phyloP scores from a whole-genome alignment of 2,888 invertebrate species.

The Apamea sordens region DNA sequence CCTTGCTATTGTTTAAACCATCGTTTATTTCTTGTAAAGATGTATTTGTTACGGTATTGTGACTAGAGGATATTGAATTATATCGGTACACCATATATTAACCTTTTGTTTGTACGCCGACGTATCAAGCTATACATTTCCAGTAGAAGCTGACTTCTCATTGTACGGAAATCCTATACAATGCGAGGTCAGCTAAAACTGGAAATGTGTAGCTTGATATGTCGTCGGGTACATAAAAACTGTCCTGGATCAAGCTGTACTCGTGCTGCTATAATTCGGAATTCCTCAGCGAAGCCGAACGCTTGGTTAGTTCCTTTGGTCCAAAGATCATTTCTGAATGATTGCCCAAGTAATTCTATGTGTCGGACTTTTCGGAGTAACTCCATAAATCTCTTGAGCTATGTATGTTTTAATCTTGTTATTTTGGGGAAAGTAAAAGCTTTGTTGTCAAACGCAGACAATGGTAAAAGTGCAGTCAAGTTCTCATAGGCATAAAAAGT shows the following conservation, averaged over 20 bases:
- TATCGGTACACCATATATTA: constrained; percentile 26
- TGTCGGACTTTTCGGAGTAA: constrained; percentile 12
- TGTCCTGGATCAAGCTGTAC: constrained; percentile 9
- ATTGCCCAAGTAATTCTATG: constrained; percentile 40
- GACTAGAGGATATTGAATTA: constrained; percentile 43
- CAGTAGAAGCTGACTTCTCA: neutral
- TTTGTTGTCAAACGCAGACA: constrained; percentile 43
- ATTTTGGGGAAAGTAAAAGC: constrained; percentile 53
- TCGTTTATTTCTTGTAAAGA: constrained; percentile 69
- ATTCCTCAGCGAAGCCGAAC: constrained; percentile 31
- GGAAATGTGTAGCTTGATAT: neutral
- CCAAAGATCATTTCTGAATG: constrained; percentile 52
- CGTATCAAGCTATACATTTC: neutral
- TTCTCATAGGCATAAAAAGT: constrained; percentile 52
- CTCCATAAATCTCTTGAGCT: constrained; percentile 29
- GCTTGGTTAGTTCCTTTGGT: constrained; percentile 39
- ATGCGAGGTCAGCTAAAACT: neutral
- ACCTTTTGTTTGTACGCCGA: constrained; percentile 31
- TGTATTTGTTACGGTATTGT: constrained; percentile 62
- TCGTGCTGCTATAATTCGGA: constrained; percentile 11
- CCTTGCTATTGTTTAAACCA: constrained; percentile 75
- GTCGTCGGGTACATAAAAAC: constrained; percentile 10
- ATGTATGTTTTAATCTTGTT: constrained; percentile 41
- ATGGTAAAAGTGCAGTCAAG: constrained; percentile 56
- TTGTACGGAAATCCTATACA: neutral